phyloP scores from a whole-genome alignment of 2,113 vertebrate species.

The Danio rerio region GRCz12tu NC_133189.1:48930501-48931000 shows the following conservation, averaged over 20 bases:
- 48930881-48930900: background rate
- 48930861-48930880: background rate
- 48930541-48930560: no score
- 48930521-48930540: no score
- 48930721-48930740: conserved; percentile 57
- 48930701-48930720: conserved; percentile 53
- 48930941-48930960: background rate
- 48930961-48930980: background rate
- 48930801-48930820: conserved; percentile 57
- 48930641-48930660: conserved; percentile 18
- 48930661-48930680: conserved; percentile 10
- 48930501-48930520: no score
- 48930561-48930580: no score
- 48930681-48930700: conserved; percentile 13
- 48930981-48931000: background rate
- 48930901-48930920: background rate
- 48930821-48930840: conserved; percentile 60
- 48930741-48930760: conserved; percentile 70
- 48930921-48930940: background rate
- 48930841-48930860: conserved; percentile 13
- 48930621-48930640: background rate
- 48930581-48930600: no score
- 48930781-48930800: conserved; percentile 72
- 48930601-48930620: no score
- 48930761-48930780: conserved; percentile 73